Percentiles rank a stretch among this genome's conserved stretches.
Evolutionary conservation across 1,140 invertebrate genomes (phyloP).

Genomic region (Lepidurus couesii): DNA sequence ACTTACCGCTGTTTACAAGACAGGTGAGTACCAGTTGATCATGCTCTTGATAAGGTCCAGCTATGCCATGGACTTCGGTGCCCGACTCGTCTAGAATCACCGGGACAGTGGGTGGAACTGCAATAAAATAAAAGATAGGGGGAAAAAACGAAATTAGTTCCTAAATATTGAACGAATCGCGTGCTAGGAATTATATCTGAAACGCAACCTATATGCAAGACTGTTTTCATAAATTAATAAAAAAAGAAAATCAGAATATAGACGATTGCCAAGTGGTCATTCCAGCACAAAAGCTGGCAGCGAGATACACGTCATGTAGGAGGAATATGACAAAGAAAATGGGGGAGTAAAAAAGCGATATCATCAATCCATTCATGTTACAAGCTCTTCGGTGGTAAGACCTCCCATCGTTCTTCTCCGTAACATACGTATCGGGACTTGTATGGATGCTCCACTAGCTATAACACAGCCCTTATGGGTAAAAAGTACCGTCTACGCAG

Average conservation of each 20-base stretch:
- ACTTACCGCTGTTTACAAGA: conserved; percentile 72
- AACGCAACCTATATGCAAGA: neutral
- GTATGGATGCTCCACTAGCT: neutral
- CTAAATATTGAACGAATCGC: neutral
- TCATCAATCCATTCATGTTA: neutral
- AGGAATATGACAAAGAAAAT: neutral
- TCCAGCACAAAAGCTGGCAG: neutral
- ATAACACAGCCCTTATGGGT: neutral
- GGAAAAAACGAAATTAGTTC: neutral
- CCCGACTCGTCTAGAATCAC: conserved; percentile 72
- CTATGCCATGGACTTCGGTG: conserved; percentile 58
- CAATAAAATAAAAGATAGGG: conserved; percentile 45
- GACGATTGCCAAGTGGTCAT: neutral
- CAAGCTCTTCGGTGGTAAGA: neutral
- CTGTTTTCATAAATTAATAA: neutral
- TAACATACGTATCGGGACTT: conserved; percentile 8
- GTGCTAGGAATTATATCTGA: neutral
- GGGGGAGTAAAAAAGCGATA: neutral
- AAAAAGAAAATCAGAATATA: neutral
- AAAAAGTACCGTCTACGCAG: neutral
- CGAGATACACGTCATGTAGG: neutral
- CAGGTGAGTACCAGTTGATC: conserved; percentile 72
- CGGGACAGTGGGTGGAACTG: conserved; percentile 75
- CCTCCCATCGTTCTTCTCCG: conserved; percentile 3
- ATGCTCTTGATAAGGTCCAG: conserved; percentile 81